Evolutionary conservation across 2,797 vertebrate genomes (phyloP).

Genomic region (Melopsittacus undulatus): DNA sequence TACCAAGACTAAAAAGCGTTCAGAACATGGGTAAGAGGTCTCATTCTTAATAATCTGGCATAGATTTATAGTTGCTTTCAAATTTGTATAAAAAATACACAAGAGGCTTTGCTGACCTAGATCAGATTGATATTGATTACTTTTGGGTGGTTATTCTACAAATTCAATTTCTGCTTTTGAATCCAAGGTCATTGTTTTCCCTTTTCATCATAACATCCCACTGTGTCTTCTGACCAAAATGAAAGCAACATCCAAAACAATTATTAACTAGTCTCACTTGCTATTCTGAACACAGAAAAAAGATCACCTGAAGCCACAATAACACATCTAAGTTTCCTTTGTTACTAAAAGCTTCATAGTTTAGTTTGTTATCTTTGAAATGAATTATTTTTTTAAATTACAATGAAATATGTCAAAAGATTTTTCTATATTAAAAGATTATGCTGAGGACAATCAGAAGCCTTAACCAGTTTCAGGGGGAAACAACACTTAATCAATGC

Average conservation of each 20-base stretch:
- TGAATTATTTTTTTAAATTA: neutral
- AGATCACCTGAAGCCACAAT: neutral
- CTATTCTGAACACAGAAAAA: neutral
- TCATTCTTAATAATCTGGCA: neutral
- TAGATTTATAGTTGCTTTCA: neutral
- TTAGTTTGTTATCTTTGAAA: neutral
- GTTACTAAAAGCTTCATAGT: neutral
- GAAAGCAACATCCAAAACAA: neutral
- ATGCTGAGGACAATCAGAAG: neutral
- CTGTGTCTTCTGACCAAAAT: neutral
- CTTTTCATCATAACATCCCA: neutral
- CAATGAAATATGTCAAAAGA: neutral
- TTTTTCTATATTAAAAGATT: neutral
- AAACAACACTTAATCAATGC: neutral
- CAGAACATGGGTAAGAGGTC: neutral
- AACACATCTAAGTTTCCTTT: neutral
- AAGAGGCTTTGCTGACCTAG: neutral
- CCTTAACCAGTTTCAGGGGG: neutral
- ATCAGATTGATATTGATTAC: neutral
- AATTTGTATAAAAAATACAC: neutral
- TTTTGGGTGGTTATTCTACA: neutral
- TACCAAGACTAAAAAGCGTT: neutral
- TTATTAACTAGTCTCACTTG: neutral
- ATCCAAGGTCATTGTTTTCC: neutral
- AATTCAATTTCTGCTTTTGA: neutral